These are phyloP conservation scores for Anabas testudineus DNA, from an alignment of 2,797 vertebrate genomes.

Conservation along the genomic window DNA sequence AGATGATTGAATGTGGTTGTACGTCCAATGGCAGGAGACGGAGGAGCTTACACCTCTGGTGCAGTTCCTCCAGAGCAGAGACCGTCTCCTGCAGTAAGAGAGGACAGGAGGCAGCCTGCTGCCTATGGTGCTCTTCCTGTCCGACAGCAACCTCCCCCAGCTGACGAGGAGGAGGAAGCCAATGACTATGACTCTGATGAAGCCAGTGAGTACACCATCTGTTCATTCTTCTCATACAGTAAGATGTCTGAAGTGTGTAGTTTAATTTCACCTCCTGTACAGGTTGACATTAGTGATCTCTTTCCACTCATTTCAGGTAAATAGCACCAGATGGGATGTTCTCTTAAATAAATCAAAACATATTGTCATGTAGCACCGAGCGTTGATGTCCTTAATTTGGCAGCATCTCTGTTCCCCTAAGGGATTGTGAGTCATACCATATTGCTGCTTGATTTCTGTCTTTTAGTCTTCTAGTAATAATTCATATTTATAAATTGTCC, in stretches of 20 bases:
- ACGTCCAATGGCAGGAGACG: slow-evolving; percentile 67
- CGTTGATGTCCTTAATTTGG: slow-evolving; percentile 37
- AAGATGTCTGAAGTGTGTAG: slow-evolving; percentile 23
- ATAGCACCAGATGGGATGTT: slow-evolving; percentile 16
- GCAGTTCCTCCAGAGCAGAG: slow-evolving; percentile 76
- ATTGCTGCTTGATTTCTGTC: slow-evolving; percentile 39
- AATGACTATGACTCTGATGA: slow-evolving; percentile 98
- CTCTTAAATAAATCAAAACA: slow-evolving; percentile 12
- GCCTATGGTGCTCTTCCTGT: slow-evolving; percentile 75
- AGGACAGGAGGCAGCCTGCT: slow-evolving; percentile 84
- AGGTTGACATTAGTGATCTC: slow-evolving; percentile 21
- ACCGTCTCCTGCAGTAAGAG: slow-evolving; percentile 72
- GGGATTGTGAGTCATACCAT: slow-evolving; percentile 34
- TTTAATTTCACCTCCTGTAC: slow-evolving; percentile 37
- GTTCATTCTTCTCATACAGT: slow-evolving; percentile 33
- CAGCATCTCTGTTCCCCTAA: slow-evolving; percentile 21
- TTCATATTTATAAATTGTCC: slow-evolving; percentile 45
- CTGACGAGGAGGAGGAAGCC: slow-evolving; percentile 91
- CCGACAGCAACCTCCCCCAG: slow-evolving; percentile 70
- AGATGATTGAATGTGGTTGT: slow-evolving; percentile 47
- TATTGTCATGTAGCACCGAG: slow-evolving; percentile 15
- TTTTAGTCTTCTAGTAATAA: slow-evolving; percentile 48
- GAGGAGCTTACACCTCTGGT: slow-evolving; percentile 62
- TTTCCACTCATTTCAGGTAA: slow-evolving; percentile 33
- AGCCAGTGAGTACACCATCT: slow-evolving; percentile 87